phyloP scores from a whole-genome alignment of 2,113 vertebrate genomes.

The Zosterops lateralis region DNA sequence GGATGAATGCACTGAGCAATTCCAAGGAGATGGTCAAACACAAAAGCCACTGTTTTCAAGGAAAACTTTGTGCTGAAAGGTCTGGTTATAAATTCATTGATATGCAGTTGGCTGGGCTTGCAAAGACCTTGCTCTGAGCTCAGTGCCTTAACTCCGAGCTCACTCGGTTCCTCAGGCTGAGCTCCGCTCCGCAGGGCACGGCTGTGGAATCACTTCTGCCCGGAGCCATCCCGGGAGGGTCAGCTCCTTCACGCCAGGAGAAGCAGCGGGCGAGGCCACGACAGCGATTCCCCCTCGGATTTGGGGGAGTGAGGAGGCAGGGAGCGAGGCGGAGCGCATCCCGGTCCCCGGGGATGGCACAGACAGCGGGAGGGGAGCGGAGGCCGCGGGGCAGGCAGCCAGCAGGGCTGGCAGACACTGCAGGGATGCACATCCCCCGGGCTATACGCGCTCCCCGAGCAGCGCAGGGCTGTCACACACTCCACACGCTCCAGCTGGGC shows the following conservation, averaged over 20 bases:
- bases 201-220: not conserved
- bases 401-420: not conserved
- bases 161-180: not conserved
- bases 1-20: not conserved
- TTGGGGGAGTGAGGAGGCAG: not conserved
- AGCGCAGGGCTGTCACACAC: not conserved
- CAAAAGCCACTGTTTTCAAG: not conserved
- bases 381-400: not conserved
- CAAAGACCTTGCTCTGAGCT: not conserved
- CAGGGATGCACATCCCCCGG: not conserved
- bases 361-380: not conserved
- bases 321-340: accelerated
- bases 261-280: accelerated
- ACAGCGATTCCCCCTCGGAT: not conserved
- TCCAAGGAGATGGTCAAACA: not conserved
- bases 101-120: not conserved
- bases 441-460: accelerated
- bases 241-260: not conserved
- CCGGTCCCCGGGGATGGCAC: not conserved
- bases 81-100: not conserved
- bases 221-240: not conserved
- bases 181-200: not conserved
- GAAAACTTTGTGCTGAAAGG: not conserved
- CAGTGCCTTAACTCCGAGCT: not conserved
- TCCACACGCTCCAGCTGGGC: not conserved